Evolutionary conservation across 2,113 vertebrate genomes (phyloP).

Genomic region (Brachypodius melanocephalos): DNA sequence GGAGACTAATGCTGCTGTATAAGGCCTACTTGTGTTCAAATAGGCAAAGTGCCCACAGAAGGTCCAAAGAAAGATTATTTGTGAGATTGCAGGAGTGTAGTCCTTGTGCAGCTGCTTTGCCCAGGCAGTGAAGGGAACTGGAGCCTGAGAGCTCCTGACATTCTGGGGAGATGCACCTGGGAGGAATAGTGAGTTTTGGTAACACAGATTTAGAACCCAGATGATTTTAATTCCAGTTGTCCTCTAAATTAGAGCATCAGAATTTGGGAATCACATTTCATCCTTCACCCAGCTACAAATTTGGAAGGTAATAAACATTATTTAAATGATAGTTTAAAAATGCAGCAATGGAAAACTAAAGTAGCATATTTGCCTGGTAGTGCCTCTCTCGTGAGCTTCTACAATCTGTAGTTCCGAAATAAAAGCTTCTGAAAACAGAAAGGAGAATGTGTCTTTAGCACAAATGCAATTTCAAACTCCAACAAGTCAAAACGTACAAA

Average conservation of each 20-base stretch:
- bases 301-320: neutral
- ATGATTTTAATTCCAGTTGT: neutral
- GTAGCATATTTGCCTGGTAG: neutral
- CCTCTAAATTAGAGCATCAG: neutral
- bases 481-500: rapidly evolving
- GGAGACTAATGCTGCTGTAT: neutral
- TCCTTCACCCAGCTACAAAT: neutral
- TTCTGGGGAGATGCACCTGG: neutral
- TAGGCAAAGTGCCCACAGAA: neutral
- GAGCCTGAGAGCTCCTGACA: neutral
- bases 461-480: neutral
- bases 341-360: neutral
- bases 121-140: neutral
- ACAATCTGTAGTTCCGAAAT: neutral
- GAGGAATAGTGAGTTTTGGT: neutral
- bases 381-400: neutral
- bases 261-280: neutral
- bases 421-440: neutral
- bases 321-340: neutral
- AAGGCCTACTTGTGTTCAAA: neutral
- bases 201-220: neutral
- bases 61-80: neutral
- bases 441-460: neutral
- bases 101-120: neutral
- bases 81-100: neutral